Evolutionary conservation across 2,113 vertebrate genomes (phyloP).

Genomic region (Astatoreochromis straeleni): DNA sequence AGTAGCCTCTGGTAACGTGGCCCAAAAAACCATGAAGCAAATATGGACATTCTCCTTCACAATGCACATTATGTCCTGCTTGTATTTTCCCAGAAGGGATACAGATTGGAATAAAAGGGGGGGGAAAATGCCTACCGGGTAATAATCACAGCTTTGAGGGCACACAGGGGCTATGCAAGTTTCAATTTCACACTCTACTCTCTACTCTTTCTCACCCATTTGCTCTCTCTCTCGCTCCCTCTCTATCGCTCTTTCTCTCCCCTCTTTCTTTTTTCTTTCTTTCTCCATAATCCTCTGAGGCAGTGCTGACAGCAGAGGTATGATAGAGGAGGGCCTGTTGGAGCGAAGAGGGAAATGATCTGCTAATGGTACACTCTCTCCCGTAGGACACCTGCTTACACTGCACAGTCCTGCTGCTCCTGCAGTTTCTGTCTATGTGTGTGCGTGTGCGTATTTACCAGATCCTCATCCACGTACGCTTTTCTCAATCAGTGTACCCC

Average conservation of each 20-base stretch:
- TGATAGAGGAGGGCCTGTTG: constrained; percentile 63
- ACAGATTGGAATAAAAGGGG: neutral
- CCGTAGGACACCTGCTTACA: neutral
- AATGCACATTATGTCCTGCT: neutral
- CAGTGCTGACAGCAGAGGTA: constrained; percentile 60
- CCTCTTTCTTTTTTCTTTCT: constrained; percentile 2
- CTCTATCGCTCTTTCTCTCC: neutral
- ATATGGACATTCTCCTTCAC: neutral
- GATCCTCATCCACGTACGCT: neutral
- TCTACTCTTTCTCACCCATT: constrained; percentile 11
- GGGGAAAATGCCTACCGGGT: constrained; percentile 16
- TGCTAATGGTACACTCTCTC: neutral
- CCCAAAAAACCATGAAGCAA: neutral
- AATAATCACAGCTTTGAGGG: constrained; percentile 61
- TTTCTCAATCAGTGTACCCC: neutral
- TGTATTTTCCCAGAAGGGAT: neutral
- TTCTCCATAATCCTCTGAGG: constrained; percentile 57
- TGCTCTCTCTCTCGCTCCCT: neutral
- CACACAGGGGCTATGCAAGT: constrained; percentile 53
- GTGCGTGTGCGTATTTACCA: neutral
- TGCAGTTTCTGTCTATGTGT: neutral
- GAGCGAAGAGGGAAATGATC: neutral
- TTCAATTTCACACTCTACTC: constrained; percentile 61
- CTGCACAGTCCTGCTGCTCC: neutral
- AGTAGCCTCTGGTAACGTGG: neutral